These are phyloP conservation scores for Potorous gilbertii DNA, from an alignment of 2,797 vertebrate genomes.

Conservation along the genomic window DNA sequence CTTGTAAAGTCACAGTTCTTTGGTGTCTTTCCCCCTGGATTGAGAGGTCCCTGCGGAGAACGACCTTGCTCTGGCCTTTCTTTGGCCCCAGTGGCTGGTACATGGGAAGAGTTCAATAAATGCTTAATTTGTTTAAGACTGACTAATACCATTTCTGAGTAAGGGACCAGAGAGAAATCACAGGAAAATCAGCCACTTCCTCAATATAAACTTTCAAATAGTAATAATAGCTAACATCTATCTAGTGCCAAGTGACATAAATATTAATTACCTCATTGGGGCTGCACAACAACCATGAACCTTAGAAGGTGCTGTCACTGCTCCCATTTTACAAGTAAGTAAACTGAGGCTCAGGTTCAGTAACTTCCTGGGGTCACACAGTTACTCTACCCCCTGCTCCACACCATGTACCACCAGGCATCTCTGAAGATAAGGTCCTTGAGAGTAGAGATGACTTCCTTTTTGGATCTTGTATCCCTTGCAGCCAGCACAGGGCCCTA, in stretches of 20 bases:
- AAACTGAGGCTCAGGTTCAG: background rate
- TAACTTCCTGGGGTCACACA: background rate
- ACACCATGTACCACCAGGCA: background rate
- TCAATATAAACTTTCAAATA: background rate
- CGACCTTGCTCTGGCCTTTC: background rate
- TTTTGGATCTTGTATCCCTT: background rate
- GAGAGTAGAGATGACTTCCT: background rate
- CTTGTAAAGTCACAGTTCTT: background rate
- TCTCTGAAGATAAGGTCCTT: background rate
- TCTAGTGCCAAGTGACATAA: background rate
- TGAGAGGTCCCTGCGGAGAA: background rate
- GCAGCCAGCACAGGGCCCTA: background rate
- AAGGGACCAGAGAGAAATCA: background rate
- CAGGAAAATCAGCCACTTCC: background rate
- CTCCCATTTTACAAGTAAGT: background rate
- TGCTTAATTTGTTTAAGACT: constrained; percentile 4
- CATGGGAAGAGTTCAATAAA: background rate
- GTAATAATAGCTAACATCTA: background rate
- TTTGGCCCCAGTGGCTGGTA: background rate
- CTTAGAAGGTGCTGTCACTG: background rate
- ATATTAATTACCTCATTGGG: background rate
- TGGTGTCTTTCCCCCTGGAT: background rate
- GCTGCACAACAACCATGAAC: fast-evolving
- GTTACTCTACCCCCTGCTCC: background rate
- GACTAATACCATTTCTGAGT: background rate